These are phyloP conservation scores for Pterois miles DNA, from an alignment of 2,797 vertebrate species.

Conservation along the genomic window DNA sequence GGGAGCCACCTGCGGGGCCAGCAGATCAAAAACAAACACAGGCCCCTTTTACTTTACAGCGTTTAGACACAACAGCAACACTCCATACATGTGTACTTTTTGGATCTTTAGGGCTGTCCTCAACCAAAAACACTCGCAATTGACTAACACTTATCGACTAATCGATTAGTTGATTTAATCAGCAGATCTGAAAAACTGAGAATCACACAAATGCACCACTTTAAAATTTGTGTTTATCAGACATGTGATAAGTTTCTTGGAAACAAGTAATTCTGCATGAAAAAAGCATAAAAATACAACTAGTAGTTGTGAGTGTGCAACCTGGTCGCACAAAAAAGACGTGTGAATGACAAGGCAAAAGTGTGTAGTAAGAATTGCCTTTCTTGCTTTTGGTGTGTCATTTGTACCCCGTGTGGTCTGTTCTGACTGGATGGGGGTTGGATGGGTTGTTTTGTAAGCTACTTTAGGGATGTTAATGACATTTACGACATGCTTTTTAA, in stretches of 20 bases:
- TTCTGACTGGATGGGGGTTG: too few species aligned
- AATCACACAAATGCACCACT: background rate
- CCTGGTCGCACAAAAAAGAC: accelerated
- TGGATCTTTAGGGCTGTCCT: background rate
- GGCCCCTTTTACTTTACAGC: slow-evolving; percentile 78
- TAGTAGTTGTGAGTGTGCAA: too few species aligned
- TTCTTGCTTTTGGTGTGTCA: background rate
- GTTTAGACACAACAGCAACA: slow-evolving; percentile 24
- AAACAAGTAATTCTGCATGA: background rate
- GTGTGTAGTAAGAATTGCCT: background rate
- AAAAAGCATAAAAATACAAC: background rate
- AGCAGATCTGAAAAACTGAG: background rate
- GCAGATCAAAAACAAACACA: slow-evolving; percentile 82
- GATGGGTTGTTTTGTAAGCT: too few species aligned
- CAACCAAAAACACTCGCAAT: background rate
- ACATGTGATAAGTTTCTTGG: too few species aligned
- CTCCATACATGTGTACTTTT: background rate
- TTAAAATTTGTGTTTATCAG: accelerated
- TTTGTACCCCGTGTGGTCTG: background rate
- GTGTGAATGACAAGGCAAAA: background rate
- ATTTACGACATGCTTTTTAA: too few species aligned
- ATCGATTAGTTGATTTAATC: background rate
- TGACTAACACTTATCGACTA: background rate
- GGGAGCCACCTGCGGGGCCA: slow-evolving; percentile 95
- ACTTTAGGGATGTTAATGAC: too few species aligned